phyloP scores from a whole-genome alignment of 2,888 invertebrate species.

The Sphaeridia pumilis region DNA sequence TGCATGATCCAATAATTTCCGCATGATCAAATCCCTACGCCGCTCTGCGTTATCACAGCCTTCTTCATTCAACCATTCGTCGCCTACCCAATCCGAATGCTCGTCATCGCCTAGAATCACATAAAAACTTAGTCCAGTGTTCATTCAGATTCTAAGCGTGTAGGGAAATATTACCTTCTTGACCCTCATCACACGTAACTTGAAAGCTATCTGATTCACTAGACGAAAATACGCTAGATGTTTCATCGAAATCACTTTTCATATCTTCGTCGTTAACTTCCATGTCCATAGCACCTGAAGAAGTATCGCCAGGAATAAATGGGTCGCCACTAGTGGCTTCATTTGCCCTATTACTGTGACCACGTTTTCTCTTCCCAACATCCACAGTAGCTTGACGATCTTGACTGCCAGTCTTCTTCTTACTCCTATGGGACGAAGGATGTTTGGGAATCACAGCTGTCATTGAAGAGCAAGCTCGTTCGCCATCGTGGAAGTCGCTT shows the following conservation, averaged over 20 bases:
- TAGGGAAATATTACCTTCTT: slow-evolving; percentile 25
- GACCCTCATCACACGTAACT: slow-evolving; percentile 22
- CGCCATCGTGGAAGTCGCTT: not conserved
- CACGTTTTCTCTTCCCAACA: slow-evolving; percentile 13
- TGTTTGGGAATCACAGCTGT: slow-evolving; percentile 6
- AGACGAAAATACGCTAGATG: slow-evolving; percentile 16
- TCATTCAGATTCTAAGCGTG: no score
- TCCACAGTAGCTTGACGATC: slow-evolving; percentile 7
- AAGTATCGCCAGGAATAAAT: not conserved
- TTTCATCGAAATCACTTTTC: slow-evolving; percentile 21
- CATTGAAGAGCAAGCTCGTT: slow-evolving; percentile 1
- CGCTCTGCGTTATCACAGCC: slow-evolving; percentile 9
- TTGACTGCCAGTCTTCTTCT: slow-evolving; percentile 1
- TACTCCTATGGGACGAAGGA: slow-evolving; percentile 2
- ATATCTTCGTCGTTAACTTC: slow-evolving; percentile 22
- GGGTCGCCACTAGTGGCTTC: not conserved
- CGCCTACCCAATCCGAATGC: slow-evolving; percentile 53
- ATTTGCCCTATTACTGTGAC: not conserved
- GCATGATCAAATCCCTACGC: slow-evolving; percentile 16
- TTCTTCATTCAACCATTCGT: slow-evolving; percentile 37
- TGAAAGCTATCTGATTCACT: slow-evolving; percentile 18
- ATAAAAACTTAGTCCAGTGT: no score
- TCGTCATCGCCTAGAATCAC: slow-evolving; percentile 48
- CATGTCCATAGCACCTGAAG: not conserved
- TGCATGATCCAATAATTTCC: slow-evolving; percentile 14